These are phyloP conservation scores for Tipula unca DNA, from an alignment of 2,888 invertebrate genomes.

Conservation along the genomic window DNA sequence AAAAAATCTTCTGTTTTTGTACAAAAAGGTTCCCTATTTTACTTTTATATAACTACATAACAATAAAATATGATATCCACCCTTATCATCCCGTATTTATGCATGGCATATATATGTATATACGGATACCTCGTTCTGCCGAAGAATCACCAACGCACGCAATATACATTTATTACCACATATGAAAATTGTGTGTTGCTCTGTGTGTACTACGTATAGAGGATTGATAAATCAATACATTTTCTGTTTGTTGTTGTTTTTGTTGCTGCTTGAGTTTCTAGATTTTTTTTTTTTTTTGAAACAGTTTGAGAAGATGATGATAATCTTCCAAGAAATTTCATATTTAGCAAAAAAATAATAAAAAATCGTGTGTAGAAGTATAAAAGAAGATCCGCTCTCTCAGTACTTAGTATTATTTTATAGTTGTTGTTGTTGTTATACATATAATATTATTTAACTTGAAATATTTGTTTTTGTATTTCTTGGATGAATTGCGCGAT, in stretches of 20 bases:
- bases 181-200: neutral
- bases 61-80: conserved; percentile 14
- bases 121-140: neutral
- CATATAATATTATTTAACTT: neutral
- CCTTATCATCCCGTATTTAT: neutral
- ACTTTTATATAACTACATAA: conserved; percentile 8
- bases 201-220: neutral
- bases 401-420: neutral
- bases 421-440: neutral
- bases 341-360: neutral
- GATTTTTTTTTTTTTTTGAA: neutral
- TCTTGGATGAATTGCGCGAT: neutral
- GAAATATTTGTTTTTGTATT: neutral
- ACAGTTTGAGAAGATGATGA: conserved; percentile 14
- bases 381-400: neutral
- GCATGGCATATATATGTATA: neutral
- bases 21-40: neutral
- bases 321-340: conserved; percentile 14
- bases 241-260: neutral
- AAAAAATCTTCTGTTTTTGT: neutral
- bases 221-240: conserved; percentile 8
- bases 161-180: conserved; percentile 8
- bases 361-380: neutral
- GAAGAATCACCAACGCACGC: neutral
- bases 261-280: neutral